Evolutionary conservation across 2,113 vertebrate genomes (phyloP), one percentile per base, ranked within the genome.

Genomic region (Spheniscus mendiculus): DNA sequence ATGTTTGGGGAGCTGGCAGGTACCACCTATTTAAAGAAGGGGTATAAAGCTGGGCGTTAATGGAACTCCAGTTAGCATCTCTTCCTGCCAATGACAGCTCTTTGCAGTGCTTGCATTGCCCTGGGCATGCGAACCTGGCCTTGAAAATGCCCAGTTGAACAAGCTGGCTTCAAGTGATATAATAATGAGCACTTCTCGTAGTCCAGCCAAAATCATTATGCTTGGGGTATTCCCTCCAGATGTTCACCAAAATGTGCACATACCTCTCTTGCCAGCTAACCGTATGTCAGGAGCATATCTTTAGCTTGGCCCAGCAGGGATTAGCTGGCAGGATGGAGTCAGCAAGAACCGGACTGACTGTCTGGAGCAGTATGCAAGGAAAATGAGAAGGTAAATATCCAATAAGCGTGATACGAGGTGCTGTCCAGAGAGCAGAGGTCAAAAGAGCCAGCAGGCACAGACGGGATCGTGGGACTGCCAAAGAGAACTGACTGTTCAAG

Each of bases 201-300:
- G 53, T 52, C 44, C 73, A 76, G 87, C 94, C 93, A 89, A 87
- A 85, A 30, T 72, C 61, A 85, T 95, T 93, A 76, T 90, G 73
- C 78, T 79, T 52, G 49, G 81, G 73, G 61, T 79, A 58, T 91
- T 95, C 93, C 91, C 84, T 94, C 89, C 96, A 95, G 95, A 85
- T 70, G 2, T 45, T 90, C 49, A 56, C 93, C 81, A 72, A 76
- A 93, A 88, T 53, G 30, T 65, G 71, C 52, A 56, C 0, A 1
- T 55, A 20, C 10, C 32, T 49, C 44, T 69, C 30, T 7, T 85
- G 82, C 91, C 84, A 96, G 70, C 78, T 76, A 3, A 52, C 89
- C 15, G 4, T 95, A 76, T 94, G 93, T 96, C 84, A 80, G 84
- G 87, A 93, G 87, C 11, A 1, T 85, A n/a, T 53, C 91, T 74